A percentile compares a stretch with the other conserved stretches of the same genome.
phyloP scores from a whole-genome alignment of 2,113 vertebrate species.

The Crotalus horridus region DNA sequence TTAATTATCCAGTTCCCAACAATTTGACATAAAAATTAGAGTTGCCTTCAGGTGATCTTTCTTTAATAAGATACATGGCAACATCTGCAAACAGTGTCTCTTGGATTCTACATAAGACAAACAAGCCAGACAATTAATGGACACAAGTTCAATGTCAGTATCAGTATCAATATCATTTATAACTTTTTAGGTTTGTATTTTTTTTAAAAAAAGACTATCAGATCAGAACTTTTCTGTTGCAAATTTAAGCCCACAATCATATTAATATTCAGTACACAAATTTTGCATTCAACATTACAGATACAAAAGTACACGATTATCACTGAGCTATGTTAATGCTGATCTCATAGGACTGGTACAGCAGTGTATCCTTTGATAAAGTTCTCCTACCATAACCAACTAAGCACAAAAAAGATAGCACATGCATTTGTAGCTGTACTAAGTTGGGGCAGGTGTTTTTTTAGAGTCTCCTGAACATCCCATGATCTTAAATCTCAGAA shows the following conservation, averaged over 20 bases:
- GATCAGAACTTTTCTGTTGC: background rate
- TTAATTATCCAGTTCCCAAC: background rate
- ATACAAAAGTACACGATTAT: background rate
- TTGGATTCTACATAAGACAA: background rate
- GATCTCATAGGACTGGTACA: background rate
- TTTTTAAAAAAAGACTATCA: background rate
- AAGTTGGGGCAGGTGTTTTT: background rate
- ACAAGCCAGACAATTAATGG: background rate
- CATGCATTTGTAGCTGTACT: background rate
- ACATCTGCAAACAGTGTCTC: background rate
- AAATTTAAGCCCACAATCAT: background rate
- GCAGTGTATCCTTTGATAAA: background rate
- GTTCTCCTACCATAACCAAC: background rate
- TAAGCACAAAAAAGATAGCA: background rate
- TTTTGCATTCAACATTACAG: background rate
- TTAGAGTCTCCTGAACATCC: background rate
- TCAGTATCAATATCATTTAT: background rate
- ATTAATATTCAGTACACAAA: background rate
- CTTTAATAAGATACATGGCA: background rate
- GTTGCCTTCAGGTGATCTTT: background rate
- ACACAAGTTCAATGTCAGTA: background rate
- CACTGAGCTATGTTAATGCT: background rate
- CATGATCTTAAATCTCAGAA: background rate
- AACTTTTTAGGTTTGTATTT: background rate
- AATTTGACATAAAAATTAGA: background rate